Base-by-base conservation (phyloP, 2,888 invertebrate species). In the Punctoribates punctum region DNA sequence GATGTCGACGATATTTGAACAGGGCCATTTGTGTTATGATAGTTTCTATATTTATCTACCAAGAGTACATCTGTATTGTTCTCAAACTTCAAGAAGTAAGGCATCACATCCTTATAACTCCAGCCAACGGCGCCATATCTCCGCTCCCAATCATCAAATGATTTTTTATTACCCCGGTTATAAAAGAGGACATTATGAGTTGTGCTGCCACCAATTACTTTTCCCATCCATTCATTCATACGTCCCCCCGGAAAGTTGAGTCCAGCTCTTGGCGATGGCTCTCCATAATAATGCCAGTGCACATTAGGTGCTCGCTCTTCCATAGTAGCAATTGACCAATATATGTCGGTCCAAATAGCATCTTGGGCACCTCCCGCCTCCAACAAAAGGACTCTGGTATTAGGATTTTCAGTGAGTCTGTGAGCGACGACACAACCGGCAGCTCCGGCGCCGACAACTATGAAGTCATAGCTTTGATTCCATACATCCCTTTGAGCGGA, bases 221-320 rank as follows among this genome's bases (percentile, higher is more conserved):
- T 94, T 72, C 95, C 95, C 77, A 93, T 88, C 0, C 94, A 93
- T 93, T 94, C 94, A 4, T 3, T 6, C 17, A 48, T 11, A 4
- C 48, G 11, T 17, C 17, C 15, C 15, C 17, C 3, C 4, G 54
- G 17, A 13, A 13, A 48, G 4, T n/a, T 15, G 17, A 48, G 3
- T 3, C 9, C 48, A 17, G 17, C 3, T 11, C 54, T 9, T 9
- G 54, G 6, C 23, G n/a, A 23, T 4, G 54, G 54, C 4, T 6
- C 54, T 4, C 3, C 4, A 11, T 8, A 11, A 15, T 11, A 48
- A 11, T 48, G 11, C 54, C 54, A 54, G 4, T 54, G 6, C n/a
- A n/a, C n/a, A 1, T 54, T 1, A 54, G 54, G n/a, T 34, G 5
- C 8, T 34, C 8, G n/a, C n/a, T n/a, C n/a, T n/a, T n/a, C n/a